Evolutionary conservation across 2,113 vertebrate genomes (phyloP).

Genomic region (Colius striatus): DNA sequence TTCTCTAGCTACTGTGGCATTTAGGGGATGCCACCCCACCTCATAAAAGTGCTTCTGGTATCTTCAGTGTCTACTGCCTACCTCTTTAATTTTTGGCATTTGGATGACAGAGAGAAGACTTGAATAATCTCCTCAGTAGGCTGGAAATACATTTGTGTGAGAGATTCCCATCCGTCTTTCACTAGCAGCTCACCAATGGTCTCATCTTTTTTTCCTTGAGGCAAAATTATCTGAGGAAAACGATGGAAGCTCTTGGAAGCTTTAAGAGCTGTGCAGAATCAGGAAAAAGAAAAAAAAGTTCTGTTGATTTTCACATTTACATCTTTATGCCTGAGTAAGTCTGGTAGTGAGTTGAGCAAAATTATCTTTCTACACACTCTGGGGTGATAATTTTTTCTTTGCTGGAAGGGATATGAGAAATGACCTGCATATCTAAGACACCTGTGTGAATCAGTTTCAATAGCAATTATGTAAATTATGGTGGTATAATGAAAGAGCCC

Average conservation of each 20-base stretch:
- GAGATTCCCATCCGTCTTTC: not conserved
- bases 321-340: not conserved
- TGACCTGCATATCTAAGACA: not conserved
- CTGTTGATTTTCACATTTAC: not conserved
- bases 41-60: not conserved
- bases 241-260: not conserved
- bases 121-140: not conserved
- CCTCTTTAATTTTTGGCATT: not conserved
- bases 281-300: not conserved
- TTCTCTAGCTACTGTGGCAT: not conserved
- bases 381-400: not conserved
- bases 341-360: not conserved
- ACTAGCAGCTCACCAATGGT: not conserved
- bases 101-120: not conserved
- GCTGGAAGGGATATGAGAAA: not conserved
- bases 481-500: not conserved
- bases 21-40: not conserved
- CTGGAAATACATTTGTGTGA: not conserved
- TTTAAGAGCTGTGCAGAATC: not conserved
- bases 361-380: not conserved
- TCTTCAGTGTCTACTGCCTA: not conserved
- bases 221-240: not conserved
- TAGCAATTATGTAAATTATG: not conserved
- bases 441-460: not conserved
- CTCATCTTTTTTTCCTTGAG: not conserved